phyloP scores from a whole-genome alignment of 2,888 invertebrate species.

The Stenurella melanura region DNA sequence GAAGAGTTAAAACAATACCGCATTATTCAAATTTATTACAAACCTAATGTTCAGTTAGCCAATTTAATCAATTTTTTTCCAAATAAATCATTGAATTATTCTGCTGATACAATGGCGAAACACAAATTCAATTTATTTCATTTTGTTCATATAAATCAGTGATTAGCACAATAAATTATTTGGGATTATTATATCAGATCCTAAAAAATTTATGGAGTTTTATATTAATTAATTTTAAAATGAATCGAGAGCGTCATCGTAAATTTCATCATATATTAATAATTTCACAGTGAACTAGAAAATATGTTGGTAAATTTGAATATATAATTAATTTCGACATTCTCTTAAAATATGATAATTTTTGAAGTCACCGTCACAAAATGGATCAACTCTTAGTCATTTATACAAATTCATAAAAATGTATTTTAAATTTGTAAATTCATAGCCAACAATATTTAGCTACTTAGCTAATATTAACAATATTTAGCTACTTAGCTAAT shows the following conservation, averaged over 20 bases:
- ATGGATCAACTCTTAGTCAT: no score
- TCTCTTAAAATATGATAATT: no score
- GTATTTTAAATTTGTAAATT: no score
- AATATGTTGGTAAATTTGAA: no score
- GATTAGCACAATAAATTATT: constrained; percentile 42
- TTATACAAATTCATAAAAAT: no score
- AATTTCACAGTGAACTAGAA: no score
- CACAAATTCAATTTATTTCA: constrained; percentile 39
- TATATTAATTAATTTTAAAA: constrained; percentile 12
- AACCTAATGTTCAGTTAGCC: constrained; percentile 39
- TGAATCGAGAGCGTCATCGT: not conserved
- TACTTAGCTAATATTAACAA: no score
- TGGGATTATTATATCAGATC: constrained; percentile 18
- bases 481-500: no score
- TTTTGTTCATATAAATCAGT: constrained; percentile 38
- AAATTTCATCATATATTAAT: not conserved
- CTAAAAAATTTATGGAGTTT: constrained; percentile 2
- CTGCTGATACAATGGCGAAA: constrained; percentile 28
- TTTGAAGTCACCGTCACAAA: no score
- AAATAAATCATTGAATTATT: constrained; percentile 39
- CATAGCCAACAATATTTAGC: no score
- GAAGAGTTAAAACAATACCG: not conserved
- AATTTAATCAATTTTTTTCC: constrained; percentile 44
- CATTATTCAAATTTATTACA: constrained; percentile 31
- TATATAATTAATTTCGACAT: no score